Conservation (phyloP, 2,113 vertebrate genomes). For the Protomyctophum bolini region DNA sequence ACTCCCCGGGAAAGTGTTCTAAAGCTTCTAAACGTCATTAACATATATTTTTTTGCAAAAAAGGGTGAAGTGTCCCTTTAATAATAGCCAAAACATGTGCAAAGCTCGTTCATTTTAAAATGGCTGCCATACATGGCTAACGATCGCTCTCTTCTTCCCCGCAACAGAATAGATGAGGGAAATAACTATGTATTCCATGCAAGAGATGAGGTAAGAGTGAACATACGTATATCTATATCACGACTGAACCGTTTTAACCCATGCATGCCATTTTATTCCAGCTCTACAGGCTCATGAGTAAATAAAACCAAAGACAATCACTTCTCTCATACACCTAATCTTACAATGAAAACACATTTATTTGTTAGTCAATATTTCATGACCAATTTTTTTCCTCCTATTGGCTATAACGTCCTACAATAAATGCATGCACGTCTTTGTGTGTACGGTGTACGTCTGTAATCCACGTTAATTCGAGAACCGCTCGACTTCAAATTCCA, state of each 20-base stretch:
- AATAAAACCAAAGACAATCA: neutral
- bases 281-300: neutral
- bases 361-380: neutral
- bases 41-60: too few species aligned
- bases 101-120: neutral
- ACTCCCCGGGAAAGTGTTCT: too few species aligned
- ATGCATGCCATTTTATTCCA: neutral
- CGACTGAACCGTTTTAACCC: neutral
- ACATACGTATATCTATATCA: neutral
- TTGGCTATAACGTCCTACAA: too few species aligned
- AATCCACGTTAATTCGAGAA: too few species aligned
- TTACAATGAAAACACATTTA: neutral
- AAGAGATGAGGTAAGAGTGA: conserved; percentile 89
- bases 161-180: conserved; percentile 83
- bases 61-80: too few species aligned
- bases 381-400: too few species aligned
- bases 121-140: conserved; percentile 12
- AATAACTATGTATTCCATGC: conserved; percentile 91
- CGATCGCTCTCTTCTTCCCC: conserved; percentile 42
- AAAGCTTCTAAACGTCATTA: too few species aligned
- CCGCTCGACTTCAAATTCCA: too few species aligned
- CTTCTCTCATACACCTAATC: neutral
- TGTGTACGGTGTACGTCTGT: too few species aligned
- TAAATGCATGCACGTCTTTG: too few species aligned
- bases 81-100: neutral